Evolutionary conservation across 2,113 vertebrate species (phyloP), one percentile per base, ranked within the genome.

Genomic region (Anarrhichthys ocellatus): DNA sequence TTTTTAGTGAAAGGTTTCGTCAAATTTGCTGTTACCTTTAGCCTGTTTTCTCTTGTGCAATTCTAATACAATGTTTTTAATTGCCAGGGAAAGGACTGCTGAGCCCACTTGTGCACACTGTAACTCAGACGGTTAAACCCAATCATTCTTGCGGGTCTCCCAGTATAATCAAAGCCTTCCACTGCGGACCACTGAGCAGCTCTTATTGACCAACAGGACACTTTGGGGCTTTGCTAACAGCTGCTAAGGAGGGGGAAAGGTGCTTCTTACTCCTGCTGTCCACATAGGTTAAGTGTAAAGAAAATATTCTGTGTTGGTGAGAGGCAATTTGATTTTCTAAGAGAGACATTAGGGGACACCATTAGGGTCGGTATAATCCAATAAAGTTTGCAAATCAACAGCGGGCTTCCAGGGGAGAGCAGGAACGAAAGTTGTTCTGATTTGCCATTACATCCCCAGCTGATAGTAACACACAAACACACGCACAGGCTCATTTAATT

Each of bases 281-380:
- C 36, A 63, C 58, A 71, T 2, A 54, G 36, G 70, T 24, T 0
- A 61, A 50, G 27, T 67, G 14, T 15, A 36, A 50, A 24, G 58
- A 82, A 10, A 44, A 62, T 68, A 63, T 66, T 83, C 17, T 59
- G 54, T 14, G 65, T 62, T 59, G 48, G 24, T 54, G 69, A 73
- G 24, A 62, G 64, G n/a, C 42, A 64, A 90, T 81, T 69, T 70
- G 70, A 70, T 67, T 59, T 73, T 88, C 40, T 48, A 20, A 80
- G 59, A 78, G 68, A 77, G 72, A 70, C 75, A 72, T 87, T 86
- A 66, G 73, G 56, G 77, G 64, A 83, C 73, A 62, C 54, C 54
- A 84, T 84, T 80, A 89, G n/a, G 80, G 72, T 80, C 17, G 2
- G 68, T 71, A 44, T 81, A 84, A 85, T 89, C 72, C 78, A 87